These are phyloP conservation scores for Yponomeuta cagnagella DNA, from an alignment of 2,888 invertebrate species.

Conservation along the genomic window DNA sequence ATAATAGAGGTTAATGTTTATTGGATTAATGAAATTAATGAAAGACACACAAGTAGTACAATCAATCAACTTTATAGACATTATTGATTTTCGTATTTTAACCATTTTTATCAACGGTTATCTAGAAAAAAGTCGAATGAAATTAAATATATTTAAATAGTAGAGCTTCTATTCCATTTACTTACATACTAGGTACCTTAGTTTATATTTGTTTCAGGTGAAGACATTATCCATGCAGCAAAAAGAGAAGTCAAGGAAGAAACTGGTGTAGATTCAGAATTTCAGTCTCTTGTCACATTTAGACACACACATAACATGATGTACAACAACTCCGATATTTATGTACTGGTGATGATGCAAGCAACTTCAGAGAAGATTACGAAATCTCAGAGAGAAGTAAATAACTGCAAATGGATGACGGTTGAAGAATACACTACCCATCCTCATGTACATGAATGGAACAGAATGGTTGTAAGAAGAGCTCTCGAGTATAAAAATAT, in stretches of 20 bases:
- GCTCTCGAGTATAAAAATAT: conserved; percentile 78
- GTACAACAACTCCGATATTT: conserved; percentile 91
- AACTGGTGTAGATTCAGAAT: conserved; percentile 86
- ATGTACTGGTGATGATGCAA: conserved; percentile 83
- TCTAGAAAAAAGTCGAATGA: too few relatives aligned
- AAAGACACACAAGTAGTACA: too few relatives aligned
- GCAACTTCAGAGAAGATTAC: conserved; percentile 79
- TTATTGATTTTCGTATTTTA: too few relatives aligned
- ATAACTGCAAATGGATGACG: conserved; percentile 87
- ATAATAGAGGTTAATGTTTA: too few relatives aligned
- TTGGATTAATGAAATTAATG: too few relatives aligned
- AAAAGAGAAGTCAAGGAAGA: conserved; percentile 93
- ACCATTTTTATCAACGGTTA: too few relatives aligned
- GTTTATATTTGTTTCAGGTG: conserved; percentile 69
- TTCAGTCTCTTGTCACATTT: conserved; percentile 83
- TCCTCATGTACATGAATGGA: conserved; percentile 83
- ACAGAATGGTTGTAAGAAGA: conserved; percentile 78
- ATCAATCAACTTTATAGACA: too few relatives aligned
- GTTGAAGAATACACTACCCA: conserved; percentile 81
- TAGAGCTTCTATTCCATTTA: background rate
- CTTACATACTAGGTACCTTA: background rate
- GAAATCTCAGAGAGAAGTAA: conserved; percentile 85
- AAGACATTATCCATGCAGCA: conserved; percentile 87
- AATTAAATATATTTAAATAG: background rate
- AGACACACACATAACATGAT: conserved; percentile 86